A percentile compares a stretch with the other conserved stretches of the same genome.
These are phyloP conservation scores for Punctoribates punctum DNA, from an alignment of 2,888 invertebrate species.

Conservation along the genomic window DNA sequence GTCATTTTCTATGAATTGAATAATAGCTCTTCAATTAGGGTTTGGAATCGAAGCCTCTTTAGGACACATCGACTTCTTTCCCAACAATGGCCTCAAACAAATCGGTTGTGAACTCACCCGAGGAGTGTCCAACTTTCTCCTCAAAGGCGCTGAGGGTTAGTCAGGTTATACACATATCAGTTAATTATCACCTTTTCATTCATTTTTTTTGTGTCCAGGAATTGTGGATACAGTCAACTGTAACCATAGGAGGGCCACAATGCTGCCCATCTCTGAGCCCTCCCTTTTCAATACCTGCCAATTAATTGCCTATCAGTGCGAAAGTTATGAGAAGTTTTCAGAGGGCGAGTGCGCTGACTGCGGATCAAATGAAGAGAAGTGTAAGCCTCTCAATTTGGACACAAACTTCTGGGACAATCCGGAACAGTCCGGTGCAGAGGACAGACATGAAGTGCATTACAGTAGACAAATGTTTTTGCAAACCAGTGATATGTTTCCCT, in stretches of 20 bases:
- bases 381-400: constrained; percentile 21
- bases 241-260: constrained; percentile 33
- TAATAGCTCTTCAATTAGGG: neutral
- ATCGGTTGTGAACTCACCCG: constrained; percentile 37
- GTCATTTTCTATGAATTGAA: neutral
- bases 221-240: constrained; percentile 38
- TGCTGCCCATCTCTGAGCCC: constrained; percentile 1
- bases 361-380: constrained; percentile 17
- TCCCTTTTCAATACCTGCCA: constrained; percentile 25
- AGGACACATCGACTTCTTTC: constrained; percentile 41
- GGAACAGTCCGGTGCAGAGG: neutral
- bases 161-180: too few relatives aligned
- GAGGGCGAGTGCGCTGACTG: constrained; percentile 40
- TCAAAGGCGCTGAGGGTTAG: constrained; percentile 28
- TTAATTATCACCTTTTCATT: too few relatives aligned
- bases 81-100: constrained; percentile 39
- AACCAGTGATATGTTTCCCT: constrained; percentile 23
- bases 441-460: neutral
- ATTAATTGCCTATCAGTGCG: constrained; percentile 39
- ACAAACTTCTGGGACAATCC: constrained; percentile 31
- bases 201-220: neutral
- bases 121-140: constrained; percentile 34
- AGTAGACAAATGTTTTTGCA: neutral
- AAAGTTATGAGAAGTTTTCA: constrained; percentile 27
- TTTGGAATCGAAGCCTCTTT: constrained; percentile 36